Evolutionary conservation across 2,888 invertebrate species (phyloP), one percentile per base, ranked within the genome.

Genomic region (Pycnomerus fuliginosus): DNA sequence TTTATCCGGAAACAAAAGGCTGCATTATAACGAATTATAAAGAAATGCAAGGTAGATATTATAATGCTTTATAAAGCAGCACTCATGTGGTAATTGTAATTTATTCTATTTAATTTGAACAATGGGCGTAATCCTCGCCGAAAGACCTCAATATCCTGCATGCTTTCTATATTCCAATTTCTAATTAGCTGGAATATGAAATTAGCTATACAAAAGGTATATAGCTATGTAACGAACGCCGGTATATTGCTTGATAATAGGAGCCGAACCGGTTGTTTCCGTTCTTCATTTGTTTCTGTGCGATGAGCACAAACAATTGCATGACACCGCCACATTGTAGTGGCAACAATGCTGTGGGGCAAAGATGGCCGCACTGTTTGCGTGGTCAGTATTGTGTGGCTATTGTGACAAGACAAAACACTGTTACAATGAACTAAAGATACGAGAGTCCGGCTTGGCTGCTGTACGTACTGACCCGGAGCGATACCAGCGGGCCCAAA

Each of bases 251-350:
- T 60, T 61, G 60, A 65, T 64, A 65, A 64, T 65, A 57, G 64
- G 55, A 63, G 62, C 61, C 64, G 64, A 65, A 65, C 64, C 62
- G 61, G 61, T 64, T 62, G 65, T 65, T 66, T 66, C 66, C 66
- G 66, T 66, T 65, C 66, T 66, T 66, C 66, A 64, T 66, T 64
- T 64, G 64, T 65, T 64, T 65, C 64, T 65, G 56, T 61, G 58
- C 63, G 66, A 65, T 65, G 66, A 62, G 61, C 63, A 61, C 65
- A 64, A 65, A 66, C 66, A 66, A 66, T 66, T 59, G 61, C 65
- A 64, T 59, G 63, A 65, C 64, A 65, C 64, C 59, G 59, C 61
- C 61, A 60, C 62, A 66, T 66, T 66, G 65, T 66, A 56, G 57
- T 55, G 53, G 53, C 62, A 65, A 66, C 66, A 66, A 66, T 64